Conservation (phyloP, 2,888 invertebrate genomes). For the Nymphalis polychloros region DNA sequence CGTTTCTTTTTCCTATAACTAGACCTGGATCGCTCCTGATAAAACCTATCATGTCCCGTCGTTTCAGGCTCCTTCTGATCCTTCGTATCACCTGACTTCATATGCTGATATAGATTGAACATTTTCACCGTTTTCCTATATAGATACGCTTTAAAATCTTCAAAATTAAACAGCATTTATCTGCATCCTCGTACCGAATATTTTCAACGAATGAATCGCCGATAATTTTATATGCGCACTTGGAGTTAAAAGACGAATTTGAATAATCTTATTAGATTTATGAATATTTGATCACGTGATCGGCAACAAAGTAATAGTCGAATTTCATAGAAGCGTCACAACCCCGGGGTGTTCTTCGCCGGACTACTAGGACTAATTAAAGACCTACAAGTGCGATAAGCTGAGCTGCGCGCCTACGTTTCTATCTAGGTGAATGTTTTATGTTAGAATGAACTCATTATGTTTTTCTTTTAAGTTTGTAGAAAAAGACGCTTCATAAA, state of each 20-base stretch:
- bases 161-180: slow-evolving; percentile 26
- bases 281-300: slow-evolving; percentile 13
- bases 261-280: slow-evolving; percentile 28
- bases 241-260: slow-evolving; percentile 15
- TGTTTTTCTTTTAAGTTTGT: not conserved
- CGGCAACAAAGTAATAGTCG: slow-evolving; percentile 8
- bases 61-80: slow-evolving; percentile 82
- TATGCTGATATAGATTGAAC: slow-evolving; percentile 89
- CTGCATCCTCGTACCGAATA: slow-evolving; percentile 5
- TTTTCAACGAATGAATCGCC: slow-evolving; percentile 1
- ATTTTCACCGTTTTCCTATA: slow-evolving; percentile 67
- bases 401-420: slow-evolving; percentile 24
- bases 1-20: slow-evolving; percentile 80
- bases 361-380: slow-evolving; percentile 72
- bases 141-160: slow-evolving; percentile 19
- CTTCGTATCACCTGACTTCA: slow-evolving; percentile 82
- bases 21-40: slow-evolving; percentile 83
- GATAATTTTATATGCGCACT: slow-evolving; percentile 2
- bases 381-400: slow-evolving; percentile 56
- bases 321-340: slow-evolving; percentile 39
- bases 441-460: slow-evolving; percentile 2
- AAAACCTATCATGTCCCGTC: slow-evolving; percentile 91
- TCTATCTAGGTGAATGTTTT: slow-evolving; percentile 12
- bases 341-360: slow-evolving; percentile 48
- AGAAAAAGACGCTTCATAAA: not conserved